These are phyloP conservation scores for Thunnus thynnus DNA, from an alignment of 2,113 vertebrate species.

Conservation along the genomic window DNA sequence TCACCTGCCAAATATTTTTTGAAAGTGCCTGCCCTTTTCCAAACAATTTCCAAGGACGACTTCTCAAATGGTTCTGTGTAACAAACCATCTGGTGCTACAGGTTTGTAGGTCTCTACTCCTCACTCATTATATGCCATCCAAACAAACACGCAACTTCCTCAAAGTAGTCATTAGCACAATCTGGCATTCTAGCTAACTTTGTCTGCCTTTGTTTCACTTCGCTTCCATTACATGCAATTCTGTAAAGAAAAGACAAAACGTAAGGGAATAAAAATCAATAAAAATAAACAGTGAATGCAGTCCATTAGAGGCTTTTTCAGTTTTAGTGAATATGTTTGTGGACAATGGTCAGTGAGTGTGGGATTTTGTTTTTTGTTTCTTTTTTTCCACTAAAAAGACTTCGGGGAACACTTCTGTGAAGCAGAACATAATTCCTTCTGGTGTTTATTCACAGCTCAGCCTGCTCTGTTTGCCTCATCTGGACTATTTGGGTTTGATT, in stretches of 20 bases:
- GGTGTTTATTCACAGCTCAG: conserved; percentile 28
- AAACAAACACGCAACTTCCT: conserved; percentile 46
- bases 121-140: conserved; percentile 38
- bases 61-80: too few species aligned
- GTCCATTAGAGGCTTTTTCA: not conserved
- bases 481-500: conserved; percentile 13
- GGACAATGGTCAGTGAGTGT: not conserved
- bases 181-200: conserved; percentile 22
- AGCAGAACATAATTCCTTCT: conserved; percentile 7
- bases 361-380: not conserved
- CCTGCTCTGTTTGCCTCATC: conserved; percentile 10
- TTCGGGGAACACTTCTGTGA: conserved; percentile 18
- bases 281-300: not conserved
- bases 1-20: too few species aligned
- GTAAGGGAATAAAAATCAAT: not conserved
- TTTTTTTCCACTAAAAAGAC: conserved; percentile 14
- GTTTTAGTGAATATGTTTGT: conserved; percentile 13
- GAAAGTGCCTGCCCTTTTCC: too few species aligned
- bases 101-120: conserved; percentile 43
- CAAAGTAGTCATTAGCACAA: conserved; percentile 26
- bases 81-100: too few species aligned
- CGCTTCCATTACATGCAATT: not conserved
- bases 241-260: not conserved
- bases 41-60: too few species aligned
- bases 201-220: conserved; percentile 20